Base-by-base conservation (phyloP, 2,113 vertebrate genomes). In the Aegotheles bennettii region DNA sequence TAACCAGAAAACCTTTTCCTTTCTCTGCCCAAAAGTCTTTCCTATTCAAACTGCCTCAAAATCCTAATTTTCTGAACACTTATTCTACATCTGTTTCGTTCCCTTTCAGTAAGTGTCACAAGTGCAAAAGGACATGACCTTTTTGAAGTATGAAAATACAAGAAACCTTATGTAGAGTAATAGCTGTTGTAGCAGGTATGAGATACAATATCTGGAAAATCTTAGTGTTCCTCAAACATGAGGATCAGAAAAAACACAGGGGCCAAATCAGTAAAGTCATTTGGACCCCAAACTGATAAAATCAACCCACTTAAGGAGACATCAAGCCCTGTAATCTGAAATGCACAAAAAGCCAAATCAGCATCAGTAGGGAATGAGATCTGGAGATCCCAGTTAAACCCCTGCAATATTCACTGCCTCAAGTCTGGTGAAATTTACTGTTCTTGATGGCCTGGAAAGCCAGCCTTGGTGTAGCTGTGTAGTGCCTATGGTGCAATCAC, bases 1-100 rank as follows among this genome's bases (percentile, higher is more conserved):
- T 61, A 80, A 42, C 10, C 38, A 78, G 65, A 69, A 90, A 92
- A 74, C 35, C 42, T 47, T 75, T 64, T 95, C 61, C 87, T 93
- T 56, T 73, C 57, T 73, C 43, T 69, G 29, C 31, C 59, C 73
- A 70, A 57, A 90, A 84, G 23, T 38, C 18, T 84, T 86, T 15
- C 24, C 12, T 56, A 23, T 77, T 69, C 51, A 38, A 74, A 84
- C 38, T 71, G 10, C 61, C 70, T 86, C 50, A 70, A 68, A 96
- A 68, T 88, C 48, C 23, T 67, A 33, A 51, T 60, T 84, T 88
- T 93, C 28, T 16, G 20, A 64, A 50, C 6, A 35, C 16, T 79
- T 42, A 33, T 88, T 88, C 84, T 87, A 24, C 11, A 13, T 68
- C n/a, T 61, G 19, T 75, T 86, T 50, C 90, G 36, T 60, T 69